Evolutionary conservation across 2,888 invertebrate species (phyloP), one percentile per base, ranked within the genome.

Genomic region (Merodon equestris): DNA sequence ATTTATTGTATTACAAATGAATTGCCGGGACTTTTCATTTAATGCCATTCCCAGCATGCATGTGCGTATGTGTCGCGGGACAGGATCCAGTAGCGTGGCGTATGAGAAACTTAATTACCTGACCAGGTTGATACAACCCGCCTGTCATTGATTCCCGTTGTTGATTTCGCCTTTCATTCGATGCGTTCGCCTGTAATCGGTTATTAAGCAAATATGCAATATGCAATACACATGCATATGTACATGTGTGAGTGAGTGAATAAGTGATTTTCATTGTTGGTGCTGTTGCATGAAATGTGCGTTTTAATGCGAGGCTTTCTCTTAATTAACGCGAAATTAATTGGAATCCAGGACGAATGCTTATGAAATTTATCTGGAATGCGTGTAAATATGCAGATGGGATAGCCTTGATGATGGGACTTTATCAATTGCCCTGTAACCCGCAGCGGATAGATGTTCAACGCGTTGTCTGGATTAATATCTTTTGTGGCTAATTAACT

Each of bases 281-380:
- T 27, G 27, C 27, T 27, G 27, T 27, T 7, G 27, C 27, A 27
- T 27, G 27, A 27, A 7, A 4, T 27, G 27, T 27, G 27, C 27
- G 7, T 70, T 70, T 70, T 70, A 70, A 70, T 70, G 60, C 60
- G 53, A 60, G 9, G 42, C 40, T 34, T 44, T 42, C 40, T 60
- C 27, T 53, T 70, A 70, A 70, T 70, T 70, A 70, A 61, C 61
- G 70, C 40, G 54, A 38, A 61, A 61, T 40, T 54, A 54, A 70
- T 70, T 60, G 70, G 40, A 17, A 54, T 70, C 61, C 53, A 70
- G 54, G 47, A 47, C 40, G 40, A 54, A 45, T 48, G 60, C 38
- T 50, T 53, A 38, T 36, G 51, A 34, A 36, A 53, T 53, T n/a
- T 27, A 27, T 27, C 27, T 27, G 27, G 27, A 14, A 19, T 19